Percentiles rank a stretch among this genome's conserved stretches.
Conservation (phyloP, 1,140 invertebrate genomes). For the Aphaenogaster ashmeadi region DNA sequence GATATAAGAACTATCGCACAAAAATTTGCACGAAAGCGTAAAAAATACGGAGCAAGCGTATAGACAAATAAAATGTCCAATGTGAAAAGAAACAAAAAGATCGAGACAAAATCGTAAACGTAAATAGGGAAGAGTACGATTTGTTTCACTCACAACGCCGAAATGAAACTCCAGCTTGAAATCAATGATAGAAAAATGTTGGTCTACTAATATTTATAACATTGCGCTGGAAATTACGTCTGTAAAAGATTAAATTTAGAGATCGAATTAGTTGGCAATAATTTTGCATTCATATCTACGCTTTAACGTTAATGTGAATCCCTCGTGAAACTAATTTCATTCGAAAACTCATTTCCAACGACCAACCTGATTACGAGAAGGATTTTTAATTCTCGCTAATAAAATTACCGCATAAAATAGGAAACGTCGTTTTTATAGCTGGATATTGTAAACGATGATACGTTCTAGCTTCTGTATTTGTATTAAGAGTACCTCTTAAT, state of each 20-base stretch:
- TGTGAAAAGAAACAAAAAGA: background rate
- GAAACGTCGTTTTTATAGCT: background rate
- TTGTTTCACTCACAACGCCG: background rate
- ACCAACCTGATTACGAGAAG: background rate
- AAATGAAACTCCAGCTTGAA: background rate
- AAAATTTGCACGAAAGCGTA: background rate
- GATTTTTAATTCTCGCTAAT: constrained; percentile 32
- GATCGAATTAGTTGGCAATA: background rate
- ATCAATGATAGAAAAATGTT: background rate
- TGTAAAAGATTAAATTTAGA: background rate
- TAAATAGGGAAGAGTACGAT: background rate
- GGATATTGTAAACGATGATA: background rate
- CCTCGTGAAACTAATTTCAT: constrained; percentile 11
- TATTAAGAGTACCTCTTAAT: background rate
- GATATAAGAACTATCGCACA: background rate
- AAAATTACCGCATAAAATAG: background rate
- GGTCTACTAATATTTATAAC: background rate
- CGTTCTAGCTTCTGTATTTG: background rate
- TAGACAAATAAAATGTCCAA: background rate
- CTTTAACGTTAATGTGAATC: constrained; percentile 15
- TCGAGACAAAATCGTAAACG: background rate
- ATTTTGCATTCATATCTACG: background rate
- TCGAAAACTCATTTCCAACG: constrained; percentile 23
- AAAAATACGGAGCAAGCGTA: background rate
- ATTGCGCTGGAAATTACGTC: background rate